Evolutionary conservation across 2,888 invertebrate genomes (phyloP).

Genomic region (Anthoptus insignis): DNA sequence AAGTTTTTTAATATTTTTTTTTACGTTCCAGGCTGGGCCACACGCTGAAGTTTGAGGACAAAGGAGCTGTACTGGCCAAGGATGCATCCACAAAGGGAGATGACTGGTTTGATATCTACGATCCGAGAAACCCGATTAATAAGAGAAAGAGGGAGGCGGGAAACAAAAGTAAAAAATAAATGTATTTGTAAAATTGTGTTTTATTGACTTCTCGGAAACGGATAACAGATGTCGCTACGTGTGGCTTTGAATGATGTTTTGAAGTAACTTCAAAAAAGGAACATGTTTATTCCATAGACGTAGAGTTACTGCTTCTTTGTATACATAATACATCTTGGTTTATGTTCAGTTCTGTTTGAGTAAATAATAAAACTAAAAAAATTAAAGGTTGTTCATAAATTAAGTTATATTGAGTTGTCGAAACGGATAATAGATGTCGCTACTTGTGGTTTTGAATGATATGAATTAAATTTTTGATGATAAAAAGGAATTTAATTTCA

Average conservation of each 20-base stretch:
- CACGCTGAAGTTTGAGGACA: slow-evolving; percentile 89
- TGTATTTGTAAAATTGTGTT: not conserved
- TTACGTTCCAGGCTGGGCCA: slow-evolving; percentile 87
- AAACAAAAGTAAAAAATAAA: slow-evolving; percentile 68
- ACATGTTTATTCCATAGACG: too few relatives aligned
- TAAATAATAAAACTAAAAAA: too few relatives aligned
- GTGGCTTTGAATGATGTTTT: not conserved
- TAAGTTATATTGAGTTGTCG: too few relatives aligned
- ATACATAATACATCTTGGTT: too few relatives aligned
- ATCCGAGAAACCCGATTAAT: slow-evolving; percentile 98
- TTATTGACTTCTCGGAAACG: not conserved
- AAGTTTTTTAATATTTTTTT: not conserved
- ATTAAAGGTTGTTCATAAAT: too few relatives aligned
- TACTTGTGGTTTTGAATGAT: not conserved
- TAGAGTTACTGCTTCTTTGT: too few relatives aligned
- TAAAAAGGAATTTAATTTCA: too few relatives aligned
- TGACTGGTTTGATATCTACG: slow-evolving; percentile 99
- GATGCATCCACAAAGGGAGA: slow-evolving; percentile 97
- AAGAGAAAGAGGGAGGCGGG: slow-evolving; percentile 93
- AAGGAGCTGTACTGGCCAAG: slow-evolving; percentile 92
- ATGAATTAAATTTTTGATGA: too few relatives aligned
- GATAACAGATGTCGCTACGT: not conserved
- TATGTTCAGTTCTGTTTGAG: too few relatives aligned
- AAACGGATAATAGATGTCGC: not conserved
- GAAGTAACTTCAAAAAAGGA: not conserved